Percentiles rank a stretch among this genome's conserved stretches.
phyloP scores from a whole-genome alignment of 2,888 invertebrate genomes.

The Cephus pygmeus region DNA sequence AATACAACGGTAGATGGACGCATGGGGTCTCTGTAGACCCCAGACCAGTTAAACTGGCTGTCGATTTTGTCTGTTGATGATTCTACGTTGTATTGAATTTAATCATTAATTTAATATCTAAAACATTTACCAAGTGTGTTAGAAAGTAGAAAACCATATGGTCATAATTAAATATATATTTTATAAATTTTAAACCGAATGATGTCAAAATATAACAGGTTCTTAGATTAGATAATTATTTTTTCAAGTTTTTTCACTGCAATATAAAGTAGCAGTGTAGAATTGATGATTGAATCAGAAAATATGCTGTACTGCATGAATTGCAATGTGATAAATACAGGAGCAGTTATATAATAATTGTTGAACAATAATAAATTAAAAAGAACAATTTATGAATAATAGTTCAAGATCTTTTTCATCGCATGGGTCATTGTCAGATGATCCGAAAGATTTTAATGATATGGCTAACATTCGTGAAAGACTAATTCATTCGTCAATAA shows the following conservation, averaged over 20 bases:
- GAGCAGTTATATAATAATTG: neutral
- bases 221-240: neutral
- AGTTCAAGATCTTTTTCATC: neutral
- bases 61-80: neutral
- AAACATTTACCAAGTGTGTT: neutral
- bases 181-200: neutral
- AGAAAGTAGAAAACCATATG: neutral
- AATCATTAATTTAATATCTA: neutral
- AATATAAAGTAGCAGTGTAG: neutral
- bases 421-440: neutral
- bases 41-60: neutral
- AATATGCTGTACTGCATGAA: neutral
- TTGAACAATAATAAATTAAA: neutral
- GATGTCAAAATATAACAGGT: neutral
- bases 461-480: neutral
- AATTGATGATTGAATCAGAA: neutral
- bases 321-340: neutral
- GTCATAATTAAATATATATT: neutral
- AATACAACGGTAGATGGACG: neutral
- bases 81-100: neutral
- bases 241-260: neutral
- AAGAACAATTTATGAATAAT: neutral
- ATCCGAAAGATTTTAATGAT: neutral
- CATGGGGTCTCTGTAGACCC: neutral
- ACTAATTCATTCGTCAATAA: neutral